Base-by-base conservation (phyloP, 2,797 vertebrate genomes). In the Thalassophryne amazonica region DNA sequence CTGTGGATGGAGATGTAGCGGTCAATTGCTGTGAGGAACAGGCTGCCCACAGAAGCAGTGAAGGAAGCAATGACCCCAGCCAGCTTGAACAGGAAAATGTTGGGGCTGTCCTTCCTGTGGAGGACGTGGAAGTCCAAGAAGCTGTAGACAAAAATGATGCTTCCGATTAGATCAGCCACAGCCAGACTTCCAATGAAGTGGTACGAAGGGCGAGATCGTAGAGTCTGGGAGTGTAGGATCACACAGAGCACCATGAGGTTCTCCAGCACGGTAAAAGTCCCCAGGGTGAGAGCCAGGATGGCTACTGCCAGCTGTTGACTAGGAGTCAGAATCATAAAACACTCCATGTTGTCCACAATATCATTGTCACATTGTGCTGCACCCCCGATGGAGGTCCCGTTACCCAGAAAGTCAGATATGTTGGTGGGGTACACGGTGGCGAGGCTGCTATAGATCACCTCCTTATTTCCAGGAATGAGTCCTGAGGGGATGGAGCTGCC, bases 161-260 rank as follows among this genome's bases (percentile, higher is more conserved):
- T 99, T 60, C 96, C 96, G 29, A 99, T 90, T 15, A 99, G 92
- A 71, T 99, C 97, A 0, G 97, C 96, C 70, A 98, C 93, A 0
- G 97, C 97, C 88, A 99, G 81, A 81, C 97, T 99, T 69, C 95
- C 94, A 0, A 99, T 98, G 89, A 99, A 99, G 86, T 98, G 95
- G 71, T 99, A 99, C 8, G 97, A 99, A 2, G 97, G 97, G 38
- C 96, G 86, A 60, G 93, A 95, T 38, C 97, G 94, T 22, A 99
- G 93, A 6, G 92, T 95, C 58, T 92, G 94, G 1, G 97, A 96
- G 53, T 96, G 93, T 3, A 99, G 84, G 76, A 99, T 99, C 64
- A 99, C 96, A 0, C 93, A 94, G n/a, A 99, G 86, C 53, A 99
- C 96, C 0, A 97, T 83, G 5, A 98, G 88, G 81, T 99, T 99